Evolutionary conservation across 1,140 invertebrate species (phyloP), one percentile per base, ranked within the genome.

Genomic region (Ostrea denselamellosa): DNA sequence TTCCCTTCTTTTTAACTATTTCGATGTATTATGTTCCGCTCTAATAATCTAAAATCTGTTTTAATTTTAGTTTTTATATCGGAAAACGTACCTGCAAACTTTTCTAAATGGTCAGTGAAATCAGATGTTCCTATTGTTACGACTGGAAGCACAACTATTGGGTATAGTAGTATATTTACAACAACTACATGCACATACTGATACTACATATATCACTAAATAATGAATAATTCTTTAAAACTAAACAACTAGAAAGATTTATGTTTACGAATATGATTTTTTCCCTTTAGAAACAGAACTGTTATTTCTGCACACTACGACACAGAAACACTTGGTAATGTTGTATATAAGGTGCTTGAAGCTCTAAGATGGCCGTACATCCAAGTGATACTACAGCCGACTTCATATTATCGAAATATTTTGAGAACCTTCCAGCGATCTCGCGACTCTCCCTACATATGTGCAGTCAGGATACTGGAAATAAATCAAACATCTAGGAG

Each of bases 371-470:
- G 68, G 68, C 22, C 68, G 17, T 77, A 77, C 68, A 77, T 77
- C 28, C 68, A 77, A 77, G 68, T 77, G 22, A 34, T 77, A 14
- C 25, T 77, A 25, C 68, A 77, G 68, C 25, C 68, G 22, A 77
- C 68, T 28, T 17, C 68, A 28, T 77, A 77, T 25, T 77, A 14
- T 25, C 25, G 8, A 34, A 34, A 77, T 28, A 34, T 77, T 34
- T 34, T 77, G 10, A 77, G 25, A 9, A 34, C 22, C 12, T 77
- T 77, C 28, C 22, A 77, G 68, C 22, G 25, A 77, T 77, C 68
- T 12, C 68, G 68, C 28, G 68, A 77, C 25, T 77, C 68, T 34
- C 68, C 68, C 34, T 77, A 77, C 68, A 77, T 77, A 28, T 77
- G 68, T 12, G 68, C 68, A 77, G 14, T 77, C 25, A 22, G 68